Conservation (phyloP, 2,797 vertebrate genomes). For the Amazonetta brasiliensis region DNA sequence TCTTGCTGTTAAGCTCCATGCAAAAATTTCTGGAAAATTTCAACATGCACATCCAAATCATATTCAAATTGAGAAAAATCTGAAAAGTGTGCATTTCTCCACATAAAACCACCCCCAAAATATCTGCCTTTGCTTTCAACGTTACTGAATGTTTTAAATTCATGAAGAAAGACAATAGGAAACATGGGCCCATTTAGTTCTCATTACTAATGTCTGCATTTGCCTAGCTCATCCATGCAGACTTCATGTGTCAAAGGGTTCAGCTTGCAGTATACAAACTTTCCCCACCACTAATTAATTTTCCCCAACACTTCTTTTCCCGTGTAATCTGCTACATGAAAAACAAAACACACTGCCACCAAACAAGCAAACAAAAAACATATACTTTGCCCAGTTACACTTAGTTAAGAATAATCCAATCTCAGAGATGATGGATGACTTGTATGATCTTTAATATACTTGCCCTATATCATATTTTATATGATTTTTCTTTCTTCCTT, state of each 20-base stretch:
- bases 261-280: not conserved
- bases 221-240: not conserved
- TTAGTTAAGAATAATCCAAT: not conserved
- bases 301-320: not conserved
- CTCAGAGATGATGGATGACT: constrained; percentile 1
- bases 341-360: not conserved
- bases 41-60: not conserved
- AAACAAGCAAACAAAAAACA: not conserved
- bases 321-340: not conserved
- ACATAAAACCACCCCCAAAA: not conserved
- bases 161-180: not conserved
- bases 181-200: not conserved
- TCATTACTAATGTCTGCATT: not conserved
- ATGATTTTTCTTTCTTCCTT: not conserved
- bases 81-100: not conserved
- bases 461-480: not conserved
- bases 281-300: not conserved
- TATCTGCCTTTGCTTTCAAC: not conserved
- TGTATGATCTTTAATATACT: not conserved
- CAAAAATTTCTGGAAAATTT: not conserved
- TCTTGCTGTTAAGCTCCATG: not conserved
- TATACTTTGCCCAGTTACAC: not conserved
- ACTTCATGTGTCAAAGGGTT: not conserved
- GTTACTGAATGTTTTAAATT: not conserved
- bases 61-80: not conserved